These are phyloP conservation scores for Cossypha niveicapilla DNA, from an alignment of 2,797 vertebrate species.

Conservation along the genomic window DNA sequence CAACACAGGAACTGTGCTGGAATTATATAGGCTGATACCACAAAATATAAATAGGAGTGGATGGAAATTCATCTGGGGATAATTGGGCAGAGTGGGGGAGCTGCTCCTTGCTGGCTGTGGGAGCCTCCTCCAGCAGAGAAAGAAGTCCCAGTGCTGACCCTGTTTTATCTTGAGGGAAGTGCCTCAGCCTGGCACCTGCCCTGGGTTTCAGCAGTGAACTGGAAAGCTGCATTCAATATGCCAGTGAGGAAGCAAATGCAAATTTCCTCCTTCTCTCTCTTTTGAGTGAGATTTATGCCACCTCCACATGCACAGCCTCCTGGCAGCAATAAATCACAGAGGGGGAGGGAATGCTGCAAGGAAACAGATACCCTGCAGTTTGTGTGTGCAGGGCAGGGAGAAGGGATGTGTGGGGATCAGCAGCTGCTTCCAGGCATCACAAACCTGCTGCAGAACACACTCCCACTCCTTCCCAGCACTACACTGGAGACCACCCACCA, in stretches of 20 bases:
- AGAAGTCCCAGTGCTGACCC: neutral
- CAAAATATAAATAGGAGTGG: neutral
- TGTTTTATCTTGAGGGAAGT: neutral
- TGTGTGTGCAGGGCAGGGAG: neutral
- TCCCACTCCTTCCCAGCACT: neutral
- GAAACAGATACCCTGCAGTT: neutral
- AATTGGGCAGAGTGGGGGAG: neutral
- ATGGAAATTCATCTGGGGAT: neutral
- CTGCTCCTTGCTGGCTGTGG: neutral
- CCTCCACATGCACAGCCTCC: conserved; percentile 52
- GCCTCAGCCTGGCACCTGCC: neutral
- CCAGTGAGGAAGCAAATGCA: conserved; percentile 12
- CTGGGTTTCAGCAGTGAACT: neutral
- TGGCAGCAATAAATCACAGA: conserved; percentile 55
- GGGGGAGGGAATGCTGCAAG: conserved; percentile 19
- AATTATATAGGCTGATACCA: neutral
- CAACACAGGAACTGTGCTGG: neutral
- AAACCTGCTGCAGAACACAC: neutral
- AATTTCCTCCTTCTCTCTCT: conserved; percentile 46
- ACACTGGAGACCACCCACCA: neutral
- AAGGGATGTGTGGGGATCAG: neutral
- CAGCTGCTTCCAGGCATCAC: neutral
- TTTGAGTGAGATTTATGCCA: conserved; percentile 66
- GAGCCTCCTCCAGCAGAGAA: neutral
- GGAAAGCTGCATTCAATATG: conserved; percentile 23